Evolutionary conservation across 2,113 vertebrate genomes (phyloP).

Genomic region (Isurus oxyrinchus): DNA sequence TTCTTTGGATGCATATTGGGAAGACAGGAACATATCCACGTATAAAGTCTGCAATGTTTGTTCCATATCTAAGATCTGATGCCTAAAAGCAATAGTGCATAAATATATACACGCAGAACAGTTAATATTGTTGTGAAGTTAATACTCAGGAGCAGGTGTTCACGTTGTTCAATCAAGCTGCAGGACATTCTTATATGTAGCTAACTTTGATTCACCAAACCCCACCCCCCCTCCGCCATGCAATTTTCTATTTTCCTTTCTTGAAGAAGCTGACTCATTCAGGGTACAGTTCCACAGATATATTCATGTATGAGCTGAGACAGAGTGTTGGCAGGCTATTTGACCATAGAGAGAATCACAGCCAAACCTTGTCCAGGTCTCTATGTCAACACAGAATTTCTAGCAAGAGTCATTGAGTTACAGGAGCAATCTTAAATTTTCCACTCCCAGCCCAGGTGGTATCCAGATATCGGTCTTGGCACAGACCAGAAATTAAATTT

Average conservation of each 20-base stretch:
- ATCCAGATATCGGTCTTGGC: background rate
- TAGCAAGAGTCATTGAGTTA: background rate
- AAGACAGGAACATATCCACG: background rate
- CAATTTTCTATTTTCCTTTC: background rate
- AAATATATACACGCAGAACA: background rate
- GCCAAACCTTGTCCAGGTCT: background rate
- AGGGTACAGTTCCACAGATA: background rate
- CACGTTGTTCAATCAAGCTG: background rate
- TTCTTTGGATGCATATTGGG: background rate
- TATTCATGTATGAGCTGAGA: too few relatives aligned
- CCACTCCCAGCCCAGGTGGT: background rate
- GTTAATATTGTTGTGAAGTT: background rate
- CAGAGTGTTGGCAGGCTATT: background rate
- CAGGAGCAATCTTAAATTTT: background rate
- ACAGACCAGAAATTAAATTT: background rate
- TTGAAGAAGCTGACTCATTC: background rate
- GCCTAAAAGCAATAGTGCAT: background rate
- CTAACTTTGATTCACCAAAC: background rate
- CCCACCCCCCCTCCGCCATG: background rate
- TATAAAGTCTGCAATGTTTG: background rate
- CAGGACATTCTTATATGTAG: background rate
- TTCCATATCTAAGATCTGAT: background rate
- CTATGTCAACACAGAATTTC: background rate
- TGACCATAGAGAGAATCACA: background rate
- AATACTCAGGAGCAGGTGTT: background rate